Percentiles rank a stretch among this genome's conserved stretches.
These are phyloP conservation scores for Diplolepis rosae DNA, from an alignment of 2,888 invertebrate genomes.

Conservation along the genomic window DNA sequence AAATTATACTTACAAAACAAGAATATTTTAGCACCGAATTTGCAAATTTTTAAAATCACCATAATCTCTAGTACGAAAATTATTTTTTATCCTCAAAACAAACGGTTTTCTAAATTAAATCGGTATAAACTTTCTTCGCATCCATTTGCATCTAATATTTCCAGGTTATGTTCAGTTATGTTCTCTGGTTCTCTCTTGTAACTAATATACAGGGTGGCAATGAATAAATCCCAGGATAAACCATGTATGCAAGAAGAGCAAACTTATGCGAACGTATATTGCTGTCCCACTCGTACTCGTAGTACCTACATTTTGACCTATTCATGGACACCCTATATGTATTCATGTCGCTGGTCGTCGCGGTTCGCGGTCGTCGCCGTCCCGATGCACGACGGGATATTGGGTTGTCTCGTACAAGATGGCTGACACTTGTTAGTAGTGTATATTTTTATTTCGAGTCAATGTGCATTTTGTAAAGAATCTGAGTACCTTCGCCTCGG, in stretches of 20 bases:
- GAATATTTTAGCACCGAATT: background rate
- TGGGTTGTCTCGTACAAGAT: constrained; percentile 65
- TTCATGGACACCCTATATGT: background rate
- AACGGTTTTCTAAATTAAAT: background rate
- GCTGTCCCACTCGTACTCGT: too few species aligned
- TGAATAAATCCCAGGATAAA: too few species aligned
- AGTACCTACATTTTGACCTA: too few species aligned
- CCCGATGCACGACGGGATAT: background rate
- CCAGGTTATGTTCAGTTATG: background rate
- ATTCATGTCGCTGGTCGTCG: background rate
- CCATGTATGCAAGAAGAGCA: too few species aligned
- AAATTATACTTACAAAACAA: background rate
- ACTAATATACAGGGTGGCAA: too few species aligned
- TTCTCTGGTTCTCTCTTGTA: too few species aligned
- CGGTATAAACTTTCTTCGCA: background rate
- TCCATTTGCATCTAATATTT: background rate
- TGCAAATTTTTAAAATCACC: background rate
- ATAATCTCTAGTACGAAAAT: background rate
- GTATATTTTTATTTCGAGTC: constrained; percentile 63
- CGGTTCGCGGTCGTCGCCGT: background rate
- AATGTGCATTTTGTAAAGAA: constrained; percentile 48
- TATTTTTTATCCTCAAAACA: background rate
- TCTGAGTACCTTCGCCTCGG: constrained; percentile 54
- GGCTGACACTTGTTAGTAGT: constrained; percentile 75
- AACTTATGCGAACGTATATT: too few species aligned